A percentile compares a stretch with the other conserved stretches of the same genome.
phyloP scores from a whole-genome alignment of 2,888 invertebrate species.

The Sepioteuthis lessoniana region DNA sequence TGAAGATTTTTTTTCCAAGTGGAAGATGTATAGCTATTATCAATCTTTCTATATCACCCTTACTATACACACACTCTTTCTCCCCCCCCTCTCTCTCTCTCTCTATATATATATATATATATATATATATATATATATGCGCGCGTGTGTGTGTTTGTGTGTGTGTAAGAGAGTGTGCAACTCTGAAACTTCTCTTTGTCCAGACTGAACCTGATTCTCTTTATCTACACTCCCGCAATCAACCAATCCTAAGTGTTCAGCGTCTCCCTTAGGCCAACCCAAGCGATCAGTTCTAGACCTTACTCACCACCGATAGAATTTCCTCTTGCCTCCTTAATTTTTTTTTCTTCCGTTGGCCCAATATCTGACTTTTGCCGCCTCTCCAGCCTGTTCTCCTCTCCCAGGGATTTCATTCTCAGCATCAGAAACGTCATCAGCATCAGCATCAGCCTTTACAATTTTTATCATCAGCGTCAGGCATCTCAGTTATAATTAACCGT shows the following conservation, averaged over 20 bases:
- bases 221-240: not conserved
- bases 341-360: not conserved
- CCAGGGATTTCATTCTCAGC: not conserved
- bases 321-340: not conserved
- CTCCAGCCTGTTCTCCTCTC: not conserved
- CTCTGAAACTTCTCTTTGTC: too few relatives aligned
- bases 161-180: too few relatives aligned
- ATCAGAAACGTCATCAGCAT: not conserved
- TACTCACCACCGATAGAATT: not conserved
- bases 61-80: too few relatives aligned
- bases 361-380: not conserved
- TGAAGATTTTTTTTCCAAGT: too few relatives aligned
- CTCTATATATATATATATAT: not conserved
- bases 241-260: not conserved
- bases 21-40: too few relatives aligned
- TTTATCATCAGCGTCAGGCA: too few relatives aligned
- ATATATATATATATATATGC: not conserved
- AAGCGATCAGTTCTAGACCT: too few relatives aligned
- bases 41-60: too few relatives aligned
- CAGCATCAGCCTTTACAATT: not conserved
- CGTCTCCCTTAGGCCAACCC: too few relatives aligned
- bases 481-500: too few relatives aligned
- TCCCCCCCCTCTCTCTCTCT: too few relatives aligned
- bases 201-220: not conserved
- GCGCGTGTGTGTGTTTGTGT: too few relatives aligned